Percentiles rank a stretch among this genome's conserved stretches.
Conservation (phyloP, 2,888 invertebrate species). For the Monochamus alternatus region DNA sequence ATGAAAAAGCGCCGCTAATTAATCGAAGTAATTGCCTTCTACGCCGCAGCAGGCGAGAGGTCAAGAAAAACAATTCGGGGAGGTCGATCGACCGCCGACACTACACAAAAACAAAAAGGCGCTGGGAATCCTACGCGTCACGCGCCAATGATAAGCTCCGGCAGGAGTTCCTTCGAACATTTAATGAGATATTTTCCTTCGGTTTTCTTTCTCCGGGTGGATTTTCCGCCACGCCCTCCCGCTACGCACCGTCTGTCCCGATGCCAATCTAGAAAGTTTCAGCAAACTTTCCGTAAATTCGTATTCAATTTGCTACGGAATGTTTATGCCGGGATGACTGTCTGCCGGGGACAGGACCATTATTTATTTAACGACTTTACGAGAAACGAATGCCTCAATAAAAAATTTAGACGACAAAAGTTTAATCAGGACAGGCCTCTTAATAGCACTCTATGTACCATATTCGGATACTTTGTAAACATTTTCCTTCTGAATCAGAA, state of each 20-base stretch:
- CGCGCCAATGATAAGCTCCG: conserved; percentile 30
- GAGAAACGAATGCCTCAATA: conserved; percentile 5
- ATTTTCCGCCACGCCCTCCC: conserved; percentile 24
- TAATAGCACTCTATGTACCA: no score
- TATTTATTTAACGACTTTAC: conserved; percentile 3
- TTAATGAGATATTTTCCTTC: conserved; percentile 46
- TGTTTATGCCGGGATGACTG: conserved; percentile 16
- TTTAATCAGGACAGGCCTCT: neutral
- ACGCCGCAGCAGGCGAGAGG: conserved; percentile 6
- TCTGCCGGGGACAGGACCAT: neutral
- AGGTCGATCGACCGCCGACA: conserved; percentile 20
- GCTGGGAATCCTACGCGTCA: neutral
- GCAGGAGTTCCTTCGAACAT: conserved; percentile 44
- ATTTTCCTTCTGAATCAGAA: no score
- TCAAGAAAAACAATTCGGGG: conserved; percentile 34
- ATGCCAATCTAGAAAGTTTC: conserved; percentile 23
- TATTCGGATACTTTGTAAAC: no score
- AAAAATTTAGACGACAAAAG: neutral
- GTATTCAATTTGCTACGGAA: conserved; percentile 28
- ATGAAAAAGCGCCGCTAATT: conserved; percentile 10
- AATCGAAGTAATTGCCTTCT: conserved; percentile 1
- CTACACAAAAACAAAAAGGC: conserved; percentile 37
- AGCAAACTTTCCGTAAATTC: conserved; percentile 22
- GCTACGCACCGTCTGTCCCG: conserved; percentile 21
- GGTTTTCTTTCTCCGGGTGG: conserved; percentile 36